These are phyloP conservation scores for Sebastolobus altivelis DNA, from an alignment of 2,797 vertebrate species.

Conservation along the genomic window DNA sequence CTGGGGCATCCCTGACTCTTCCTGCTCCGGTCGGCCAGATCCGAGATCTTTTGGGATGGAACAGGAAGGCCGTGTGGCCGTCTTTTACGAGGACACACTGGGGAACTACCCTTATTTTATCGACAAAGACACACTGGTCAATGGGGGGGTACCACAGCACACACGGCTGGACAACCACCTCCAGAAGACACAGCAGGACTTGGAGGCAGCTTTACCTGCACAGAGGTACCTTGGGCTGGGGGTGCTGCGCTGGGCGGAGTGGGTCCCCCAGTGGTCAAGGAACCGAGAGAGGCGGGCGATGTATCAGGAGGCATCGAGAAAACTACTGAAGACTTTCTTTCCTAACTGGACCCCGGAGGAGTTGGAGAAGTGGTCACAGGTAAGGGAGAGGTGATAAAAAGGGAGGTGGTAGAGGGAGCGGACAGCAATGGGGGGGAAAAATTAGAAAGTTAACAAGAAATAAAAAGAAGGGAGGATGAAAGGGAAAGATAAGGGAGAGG, in stretches of 20 bases:
- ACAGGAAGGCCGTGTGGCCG: slow-evolving; percentile 77
- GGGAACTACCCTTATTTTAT: slow-evolving; percentile 86
- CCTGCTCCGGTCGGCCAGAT: slow-evolving; percentile 79
- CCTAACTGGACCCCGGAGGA: slow-evolving; percentile 83
- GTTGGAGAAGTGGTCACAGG: slow-evolving; percentile 87
- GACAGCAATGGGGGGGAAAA: background rate
- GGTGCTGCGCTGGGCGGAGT: slow-evolving; percentile 84
- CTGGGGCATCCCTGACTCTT: slow-evolving; percentile 84
- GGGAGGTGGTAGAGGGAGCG: background rate
- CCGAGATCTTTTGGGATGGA: slow-evolving; percentile 81
- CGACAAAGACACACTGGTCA: slow-evolving; percentile 76
- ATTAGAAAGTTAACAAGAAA: background rate
- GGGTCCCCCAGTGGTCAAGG: slow-evolving; percentile 85
- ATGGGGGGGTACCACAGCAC: slow-evolving; percentile 86
- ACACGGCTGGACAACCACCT: slow-evolving; percentile 83
- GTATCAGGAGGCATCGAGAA: slow-evolving; percentile 82
- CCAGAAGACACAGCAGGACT: slow-evolving; percentile 81
- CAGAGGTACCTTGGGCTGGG: slow-evolving; percentile 83
- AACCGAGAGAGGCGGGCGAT: slow-evolving; percentile 76
- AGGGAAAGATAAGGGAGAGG: slow-evolving; percentile 1
- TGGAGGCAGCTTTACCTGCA: slow-evolving; percentile 78
- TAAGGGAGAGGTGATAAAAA: slow-evolving; percentile 42
- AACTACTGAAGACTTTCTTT: slow-evolving; percentile 81
- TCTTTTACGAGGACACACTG: slow-evolving; percentile 85
- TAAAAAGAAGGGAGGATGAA: background rate